Percentiles rank a stretch among this genome's conserved stretches.
Evolutionary conservation across 2,888 invertebrate genomes (phyloP).

Genomic region (Dascillus cervinus): DNA sequence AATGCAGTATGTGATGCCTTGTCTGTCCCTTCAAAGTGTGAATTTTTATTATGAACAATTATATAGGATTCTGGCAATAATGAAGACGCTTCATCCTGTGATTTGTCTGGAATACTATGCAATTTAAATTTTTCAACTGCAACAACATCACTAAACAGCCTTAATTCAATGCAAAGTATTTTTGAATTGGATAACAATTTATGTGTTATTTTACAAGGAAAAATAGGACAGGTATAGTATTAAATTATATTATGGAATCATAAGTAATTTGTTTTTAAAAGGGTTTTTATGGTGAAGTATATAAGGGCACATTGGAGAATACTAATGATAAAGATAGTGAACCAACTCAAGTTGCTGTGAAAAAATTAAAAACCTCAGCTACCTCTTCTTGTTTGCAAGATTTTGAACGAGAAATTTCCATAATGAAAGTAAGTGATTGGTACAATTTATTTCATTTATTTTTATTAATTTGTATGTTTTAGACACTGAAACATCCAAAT

Average conservation of each 20-base stretch:
- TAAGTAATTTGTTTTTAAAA: constrained; percentile 35
- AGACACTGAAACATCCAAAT: constrained; percentile 77
- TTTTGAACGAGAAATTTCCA: constrained; percentile 77
- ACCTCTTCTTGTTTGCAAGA: constrained; percentile 53
- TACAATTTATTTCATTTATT: constrained; percentile 1
- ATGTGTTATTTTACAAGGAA: constrained; percentile 52
- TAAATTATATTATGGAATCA: neutral
- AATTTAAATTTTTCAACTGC: constrained; percentile 36
- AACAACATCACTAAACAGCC: constrained; percentile 38
- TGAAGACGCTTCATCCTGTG: constrained; percentile 33
- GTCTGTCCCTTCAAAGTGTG: too few species aligned
- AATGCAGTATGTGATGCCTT: too few species aligned
- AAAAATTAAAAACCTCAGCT: constrained; percentile 52
- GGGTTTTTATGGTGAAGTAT: constrained; percentile 85
- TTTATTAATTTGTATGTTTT: constrained; percentile 22
- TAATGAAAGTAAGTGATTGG: constrained; percentile 65
- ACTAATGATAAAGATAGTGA: constrained; percentile 43
- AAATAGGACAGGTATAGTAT: constrained; percentile 49
- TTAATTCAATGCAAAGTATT: constrained; percentile 46
- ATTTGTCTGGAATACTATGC: constrained; percentile 36
- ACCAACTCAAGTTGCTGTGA: constrained; percentile 57
- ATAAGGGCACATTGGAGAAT: constrained; percentile 63
- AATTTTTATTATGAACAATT: too few species aligned
- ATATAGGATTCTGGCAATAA: constrained; percentile 25
- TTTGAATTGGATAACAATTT: constrained; percentile 51